These are phyloP conservation scores for Agelastica alni DNA, from an alignment of 2,888 invertebrate species.

Conservation along the genomic window DNA sequence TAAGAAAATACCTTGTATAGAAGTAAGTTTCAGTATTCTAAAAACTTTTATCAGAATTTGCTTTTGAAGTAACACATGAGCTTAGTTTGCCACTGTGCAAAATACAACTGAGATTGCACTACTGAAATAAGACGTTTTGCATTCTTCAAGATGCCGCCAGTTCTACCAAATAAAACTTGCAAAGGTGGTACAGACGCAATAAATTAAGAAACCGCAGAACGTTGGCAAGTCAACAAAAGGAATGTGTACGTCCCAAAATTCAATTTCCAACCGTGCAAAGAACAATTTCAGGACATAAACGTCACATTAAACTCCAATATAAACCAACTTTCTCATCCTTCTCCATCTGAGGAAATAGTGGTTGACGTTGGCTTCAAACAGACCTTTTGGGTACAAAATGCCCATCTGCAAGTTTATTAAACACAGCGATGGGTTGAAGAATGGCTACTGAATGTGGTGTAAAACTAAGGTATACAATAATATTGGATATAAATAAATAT, in stretches of 20 bases:
- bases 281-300: slow-evolving; percentile 22
- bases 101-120: too few species aligned
- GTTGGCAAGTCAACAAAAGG: slow-evolving; percentile 24
- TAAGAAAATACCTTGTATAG: too few species aligned
- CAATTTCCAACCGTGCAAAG: slow-evolving; percentile 23
- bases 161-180: slow-evolving; percentile 14
- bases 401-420: background rate
- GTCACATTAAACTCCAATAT: slow-evolving; percentile 25
- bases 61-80: too few species aligned
- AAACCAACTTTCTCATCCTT: slow-evolving; percentile 25
- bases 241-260: slow-evolving; percentile 22
- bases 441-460: too few species aligned
- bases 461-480: too few species aligned
- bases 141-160: too few species aligned
- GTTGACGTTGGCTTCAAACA: background rate
- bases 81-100: too few species aligned
- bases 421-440: too few species aligned
- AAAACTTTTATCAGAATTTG: too few species aligned
- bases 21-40: too few species aligned
- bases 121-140: too few species aligned
- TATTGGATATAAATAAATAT: too few species aligned
- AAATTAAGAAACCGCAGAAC: slow-evolving; percentile 23
- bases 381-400: background rate
- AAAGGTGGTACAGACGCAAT: slow-evolving; percentile 22
- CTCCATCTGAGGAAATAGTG: slow-evolving; percentile 14